phyloP scores from a whole-genome alignment of 2,888 invertebrate species.

The Stictocephala bisonia region DNA sequence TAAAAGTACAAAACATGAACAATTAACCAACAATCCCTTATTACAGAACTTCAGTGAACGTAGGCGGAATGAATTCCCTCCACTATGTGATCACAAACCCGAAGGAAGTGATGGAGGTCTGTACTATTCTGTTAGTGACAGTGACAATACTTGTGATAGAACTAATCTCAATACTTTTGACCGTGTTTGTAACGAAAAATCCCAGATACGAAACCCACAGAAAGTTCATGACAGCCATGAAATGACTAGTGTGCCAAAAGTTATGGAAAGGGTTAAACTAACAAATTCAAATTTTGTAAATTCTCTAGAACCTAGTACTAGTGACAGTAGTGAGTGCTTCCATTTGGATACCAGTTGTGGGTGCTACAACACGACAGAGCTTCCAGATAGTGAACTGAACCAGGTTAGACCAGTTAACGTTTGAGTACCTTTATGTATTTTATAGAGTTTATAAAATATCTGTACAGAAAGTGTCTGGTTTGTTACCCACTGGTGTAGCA shows the following conservation, averaged over 20 bases:
- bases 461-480: no score
- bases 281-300: constrained; percentile 33
- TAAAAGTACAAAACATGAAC: constrained; percentile 1
- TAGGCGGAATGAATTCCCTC: constrained; percentile 27
- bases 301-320: constrained; percentile 7
- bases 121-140: constrained; percentile 25
- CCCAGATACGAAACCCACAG: background rate
- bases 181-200: background rate
- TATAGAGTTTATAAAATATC: no score
- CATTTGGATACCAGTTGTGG: constrained; percentile 27
- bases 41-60: constrained; percentile 5
- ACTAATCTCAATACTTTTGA: constrained; percentile 16
- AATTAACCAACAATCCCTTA: constrained; percentile 1
- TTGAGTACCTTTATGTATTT: constrained; percentile 11
- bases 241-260: constrained; percentile 34
- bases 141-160: constrained; percentile 36
- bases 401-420: constrained; percentile 36
- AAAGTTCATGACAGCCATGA: constrained; percentile 27
- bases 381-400: constrained; percentile 6
- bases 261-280: background rate
- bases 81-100: constrained; percentile 7
- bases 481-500: no score
- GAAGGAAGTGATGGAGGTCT: background rate
- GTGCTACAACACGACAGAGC: constrained; percentile 10
- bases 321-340: constrained; percentile 15